phyloP scores from a whole-genome alignment of 2,888 invertebrate species.

The Eilema griseolum region DNA sequence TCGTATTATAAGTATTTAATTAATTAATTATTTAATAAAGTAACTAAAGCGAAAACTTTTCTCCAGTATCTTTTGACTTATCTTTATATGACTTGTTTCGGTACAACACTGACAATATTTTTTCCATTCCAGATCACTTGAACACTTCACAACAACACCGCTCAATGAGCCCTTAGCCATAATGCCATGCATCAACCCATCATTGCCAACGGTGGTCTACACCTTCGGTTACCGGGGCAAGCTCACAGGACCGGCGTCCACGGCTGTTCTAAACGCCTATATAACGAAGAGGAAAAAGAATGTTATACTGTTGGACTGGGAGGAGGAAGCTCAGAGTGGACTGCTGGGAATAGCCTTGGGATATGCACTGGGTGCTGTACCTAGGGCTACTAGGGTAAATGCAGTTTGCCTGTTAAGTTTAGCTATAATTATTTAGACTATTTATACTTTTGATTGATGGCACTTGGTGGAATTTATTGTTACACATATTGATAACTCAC shows the following conservation, averaged over 20 bases:
- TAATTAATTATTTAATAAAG: too few species aligned
- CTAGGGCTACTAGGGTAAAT: constrained; percentile 74
- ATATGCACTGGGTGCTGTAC: constrained; percentile 74
- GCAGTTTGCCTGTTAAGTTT: neutral
- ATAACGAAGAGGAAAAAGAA: constrained; percentile 73
- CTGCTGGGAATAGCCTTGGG: constrained; percentile 70
- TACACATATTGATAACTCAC: too few species aligned
- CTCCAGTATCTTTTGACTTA: too few species aligned
- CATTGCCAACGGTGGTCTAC: constrained; percentile 72
- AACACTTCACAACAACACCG: constrained; percentile 61
- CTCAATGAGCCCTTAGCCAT: constrained; percentile 60
- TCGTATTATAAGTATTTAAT: too few species aligned
- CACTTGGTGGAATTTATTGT: too few species aligned
- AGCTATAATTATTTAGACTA: neutral
- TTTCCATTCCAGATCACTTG: constrained; percentile 63
- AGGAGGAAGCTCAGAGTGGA: constrained; percentile 76
- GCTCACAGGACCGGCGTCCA: constrained; percentile 72
- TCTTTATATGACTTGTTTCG: neutral
- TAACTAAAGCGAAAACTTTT: neutral
- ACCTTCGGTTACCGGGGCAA: constrained; percentile 79
- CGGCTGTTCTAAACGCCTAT: constrained; percentile 71
- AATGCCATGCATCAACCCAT: constrained; percentile 67
- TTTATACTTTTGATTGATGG: too few species aligned
- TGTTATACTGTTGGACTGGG: constrained; percentile 79
- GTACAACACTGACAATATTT: neutral